These are phyloP conservation scores for Phylloscopus whistleri DNA, from an alignment of 2,113 vertebrate genomes.

Conservation along the genomic window DNA sequence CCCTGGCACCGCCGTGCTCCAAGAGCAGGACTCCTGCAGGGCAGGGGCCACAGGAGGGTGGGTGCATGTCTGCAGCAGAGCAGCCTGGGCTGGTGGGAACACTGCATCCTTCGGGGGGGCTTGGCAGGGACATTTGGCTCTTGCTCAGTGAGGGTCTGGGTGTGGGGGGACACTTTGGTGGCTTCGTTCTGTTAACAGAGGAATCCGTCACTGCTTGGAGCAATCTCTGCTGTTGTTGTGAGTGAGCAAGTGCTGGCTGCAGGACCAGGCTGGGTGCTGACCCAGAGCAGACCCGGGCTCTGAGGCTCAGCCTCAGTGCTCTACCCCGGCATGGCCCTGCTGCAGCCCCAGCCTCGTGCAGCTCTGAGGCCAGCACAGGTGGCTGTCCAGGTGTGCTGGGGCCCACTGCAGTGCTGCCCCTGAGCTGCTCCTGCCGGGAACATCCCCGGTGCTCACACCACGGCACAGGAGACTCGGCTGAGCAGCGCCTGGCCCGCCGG, in stretches of 20 bases:
- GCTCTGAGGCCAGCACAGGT: neutral
- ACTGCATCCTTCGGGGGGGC: accelerated
- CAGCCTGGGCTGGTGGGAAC: accelerated
- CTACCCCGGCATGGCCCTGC: accelerated
- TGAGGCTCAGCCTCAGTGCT: neutral
- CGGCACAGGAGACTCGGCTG: neutral
- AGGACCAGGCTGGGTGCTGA: neutral
- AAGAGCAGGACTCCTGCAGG: too few relatives aligned
- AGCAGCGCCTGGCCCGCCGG: neutral
- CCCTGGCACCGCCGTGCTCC: neutral
- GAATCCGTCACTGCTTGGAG: neutral
- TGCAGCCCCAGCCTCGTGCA: accelerated
- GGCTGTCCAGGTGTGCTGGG: neutral
- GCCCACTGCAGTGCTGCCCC: neutral
- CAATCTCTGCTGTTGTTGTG: neutral
- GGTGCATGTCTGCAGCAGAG: neutral
- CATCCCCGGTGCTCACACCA: neutral
- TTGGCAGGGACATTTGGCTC: neutral
- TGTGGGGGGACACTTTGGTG: neutral
- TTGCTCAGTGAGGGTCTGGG: neutral
- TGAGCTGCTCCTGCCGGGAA: accelerated
- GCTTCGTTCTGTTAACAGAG: neutral
- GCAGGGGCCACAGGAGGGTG: neutral
- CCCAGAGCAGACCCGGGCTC: neutral
- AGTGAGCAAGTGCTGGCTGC: neutral